Conservation (phyloP, 2,113 vertebrate genomes). For the Daboia siamensis region DNA sequence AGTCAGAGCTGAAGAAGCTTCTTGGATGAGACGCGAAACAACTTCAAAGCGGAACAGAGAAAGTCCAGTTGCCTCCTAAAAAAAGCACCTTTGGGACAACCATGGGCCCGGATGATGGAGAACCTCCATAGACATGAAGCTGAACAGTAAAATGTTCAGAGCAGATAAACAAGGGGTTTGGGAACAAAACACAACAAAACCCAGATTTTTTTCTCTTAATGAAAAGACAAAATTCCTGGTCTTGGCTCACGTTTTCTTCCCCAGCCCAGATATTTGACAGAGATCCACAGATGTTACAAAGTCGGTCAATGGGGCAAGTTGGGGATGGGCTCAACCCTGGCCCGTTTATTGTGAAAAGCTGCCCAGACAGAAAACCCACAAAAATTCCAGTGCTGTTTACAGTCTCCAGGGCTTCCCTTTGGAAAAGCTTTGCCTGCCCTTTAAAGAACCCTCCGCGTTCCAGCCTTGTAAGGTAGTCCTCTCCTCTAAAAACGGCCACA, state of each 20-base stretch:
- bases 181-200: not conserved
- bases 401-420: not conserved
- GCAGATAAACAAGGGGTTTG: not conserved
- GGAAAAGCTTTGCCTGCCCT: not conserved
- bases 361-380: not conserved
- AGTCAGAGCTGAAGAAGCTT: no score
- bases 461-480: not conserved
- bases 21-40: no score
- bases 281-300: not conserved
- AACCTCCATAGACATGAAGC: not conserved
- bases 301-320: not conserved
- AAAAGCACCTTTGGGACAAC: no score
- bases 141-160: not conserved
- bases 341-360: no score
- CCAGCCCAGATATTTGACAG: not conserved
- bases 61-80: no score
- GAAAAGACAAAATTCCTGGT: not conserved
- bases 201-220: not conserved
- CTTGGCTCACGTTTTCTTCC: no score
- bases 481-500: not conserved
- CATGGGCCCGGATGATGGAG: no score
- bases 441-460: not conserved
- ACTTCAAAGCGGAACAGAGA: no score
- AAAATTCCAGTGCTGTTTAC: not conserved
- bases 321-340: not conserved